Percentiles rank a stretch among this genome's conserved stretches.
Conservation (phyloP, 2,113 vertebrate genomes). For the Crocuta crocuta region DNA sequence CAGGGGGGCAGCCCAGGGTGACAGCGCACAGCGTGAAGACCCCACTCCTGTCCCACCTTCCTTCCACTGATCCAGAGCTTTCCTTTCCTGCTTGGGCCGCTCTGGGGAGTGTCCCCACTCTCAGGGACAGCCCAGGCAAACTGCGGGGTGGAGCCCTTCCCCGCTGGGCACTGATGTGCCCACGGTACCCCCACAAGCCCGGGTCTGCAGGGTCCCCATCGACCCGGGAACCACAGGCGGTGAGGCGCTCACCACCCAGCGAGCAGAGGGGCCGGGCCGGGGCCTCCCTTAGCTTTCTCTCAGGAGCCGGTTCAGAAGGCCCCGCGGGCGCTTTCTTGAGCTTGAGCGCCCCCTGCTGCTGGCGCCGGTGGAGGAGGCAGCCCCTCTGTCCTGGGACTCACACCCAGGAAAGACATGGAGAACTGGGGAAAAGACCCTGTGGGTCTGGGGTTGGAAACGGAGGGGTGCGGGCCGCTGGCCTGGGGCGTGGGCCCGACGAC, state of each 20-base stretch:
- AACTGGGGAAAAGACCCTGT: too few relatives aligned
- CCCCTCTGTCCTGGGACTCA: neutral
- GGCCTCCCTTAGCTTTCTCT: neutral
- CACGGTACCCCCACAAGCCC: rapidly evolving
- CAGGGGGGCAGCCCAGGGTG: neutral
- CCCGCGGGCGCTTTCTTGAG: neutral
- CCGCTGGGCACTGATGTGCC: rapidly evolving
- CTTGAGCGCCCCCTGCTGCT: slow-evolving; percentile 64
- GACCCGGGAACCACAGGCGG: rapidly evolving
- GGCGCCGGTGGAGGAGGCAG: rapidly evolving
- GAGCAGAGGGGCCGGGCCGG: neutral
- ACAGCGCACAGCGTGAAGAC: rapidly evolving
- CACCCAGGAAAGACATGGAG: neutral
- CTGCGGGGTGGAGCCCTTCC: neutral
- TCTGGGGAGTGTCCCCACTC: rapidly evolving
- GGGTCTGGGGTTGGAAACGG: neutral
- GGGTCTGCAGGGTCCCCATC: neutral
- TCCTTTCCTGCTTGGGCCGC: neutral
- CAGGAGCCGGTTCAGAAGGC: rapidly evolving
- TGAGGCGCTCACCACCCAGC: too few relatives aligned
- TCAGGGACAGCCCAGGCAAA: neutral
- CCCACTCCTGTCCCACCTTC: neutral
- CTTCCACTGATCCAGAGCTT: neutral
- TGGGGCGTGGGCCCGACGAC: rapidly evolving
- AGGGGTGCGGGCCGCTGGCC: rapidly evolving